These are phyloP conservation scores for Sternotherus odoratus DNA, from an alignment of 2,797 vertebrate species.

Conservation along the genomic window DNA sequence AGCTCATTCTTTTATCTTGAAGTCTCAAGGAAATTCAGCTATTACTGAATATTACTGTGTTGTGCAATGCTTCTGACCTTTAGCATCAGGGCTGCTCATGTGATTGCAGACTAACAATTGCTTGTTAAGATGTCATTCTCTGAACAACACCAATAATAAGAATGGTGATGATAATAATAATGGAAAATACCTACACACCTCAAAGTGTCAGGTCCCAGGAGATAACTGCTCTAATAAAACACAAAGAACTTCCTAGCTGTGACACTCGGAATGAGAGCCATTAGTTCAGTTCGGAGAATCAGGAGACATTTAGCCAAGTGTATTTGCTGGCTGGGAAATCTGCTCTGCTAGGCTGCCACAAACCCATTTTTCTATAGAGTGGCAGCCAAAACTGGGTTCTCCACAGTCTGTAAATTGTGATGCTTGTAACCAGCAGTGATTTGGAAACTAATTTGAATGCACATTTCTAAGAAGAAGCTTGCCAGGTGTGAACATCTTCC, in stretches of 20 bases:
- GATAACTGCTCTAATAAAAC: slow-evolving; percentile 9
- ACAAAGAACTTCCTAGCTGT: not conserved
- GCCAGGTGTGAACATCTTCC: slow-evolving; percentile 37
- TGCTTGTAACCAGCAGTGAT: slow-evolving; percentile 31
- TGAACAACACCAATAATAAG: not conserved
- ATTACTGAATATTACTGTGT: not conserved
- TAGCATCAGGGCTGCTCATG: not conserved
- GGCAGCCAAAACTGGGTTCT: slow-evolving; percentile 21
- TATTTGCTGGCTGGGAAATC: slow-evolving; percentile 35
- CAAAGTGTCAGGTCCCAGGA: slow-evolving; percentile 32
- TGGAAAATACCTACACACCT: not conserved
- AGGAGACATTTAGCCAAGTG: not conserved
- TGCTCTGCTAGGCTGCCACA: not conserved
- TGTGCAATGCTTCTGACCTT: not conserved
- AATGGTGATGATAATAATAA: not conserved
- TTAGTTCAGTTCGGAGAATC: slow-evolving; percentile 57
- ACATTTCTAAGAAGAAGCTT: slow-evolving; percentile 55
- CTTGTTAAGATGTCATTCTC: not conserved
- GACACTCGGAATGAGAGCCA: not conserved
- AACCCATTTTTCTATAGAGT: slow-evolving; percentile 10
- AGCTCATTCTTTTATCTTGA: not conserved
- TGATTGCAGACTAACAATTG: not conserved
- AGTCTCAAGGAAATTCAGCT: not conserved
- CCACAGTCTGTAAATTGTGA: slow-evolving; percentile 39
- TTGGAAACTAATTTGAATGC: slow-evolving; percentile 53